Conservation (phyloP, 2,113 vertebrate genomes). For the Ifrita kowaldi region DNA sequence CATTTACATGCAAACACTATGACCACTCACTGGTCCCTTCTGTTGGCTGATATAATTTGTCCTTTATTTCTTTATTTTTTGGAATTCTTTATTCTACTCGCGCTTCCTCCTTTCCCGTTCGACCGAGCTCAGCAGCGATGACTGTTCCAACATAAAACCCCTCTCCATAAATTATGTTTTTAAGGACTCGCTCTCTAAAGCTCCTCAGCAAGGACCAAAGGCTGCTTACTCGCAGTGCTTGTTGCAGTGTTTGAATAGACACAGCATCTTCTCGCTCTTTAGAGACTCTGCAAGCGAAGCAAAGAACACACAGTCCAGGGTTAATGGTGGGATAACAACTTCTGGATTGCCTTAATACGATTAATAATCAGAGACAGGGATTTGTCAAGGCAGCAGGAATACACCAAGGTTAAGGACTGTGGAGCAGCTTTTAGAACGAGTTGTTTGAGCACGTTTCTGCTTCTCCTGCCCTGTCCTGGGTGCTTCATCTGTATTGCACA, state of each 20-base stretch:
- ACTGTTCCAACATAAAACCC: background rate
- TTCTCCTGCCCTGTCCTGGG: background rate
- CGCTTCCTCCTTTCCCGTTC: background rate
- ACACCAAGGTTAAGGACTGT: background rate
- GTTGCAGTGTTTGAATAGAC: background rate
- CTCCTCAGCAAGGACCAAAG: background rate
- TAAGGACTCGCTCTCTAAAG: background rate
- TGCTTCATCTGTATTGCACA: background rate
- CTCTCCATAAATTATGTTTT: background rate
- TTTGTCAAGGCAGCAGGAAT: background rate
- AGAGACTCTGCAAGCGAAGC: background rate
- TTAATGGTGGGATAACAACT: background rate
- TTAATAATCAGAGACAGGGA: background rate
- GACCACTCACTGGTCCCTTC: background rate
- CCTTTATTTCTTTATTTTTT: background rate
- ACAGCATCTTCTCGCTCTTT: background rate
- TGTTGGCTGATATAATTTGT: background rate
- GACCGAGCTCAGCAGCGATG: background rate
- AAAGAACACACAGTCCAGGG: background rate
- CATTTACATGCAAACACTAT: background rate
- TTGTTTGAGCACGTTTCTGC: background rate
- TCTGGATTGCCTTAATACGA: background rate
- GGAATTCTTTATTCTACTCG: background rate
- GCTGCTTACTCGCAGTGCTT: slow-evolving; percentile 8
- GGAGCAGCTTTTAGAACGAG: background rate